A percentile compares a stretch with the other conserved stretches of the same genome.
Evolutionary conservation across 92 coral and sea anemone species (phyloP).

Genomic region (Parazoanthus swiftii): DNA sequence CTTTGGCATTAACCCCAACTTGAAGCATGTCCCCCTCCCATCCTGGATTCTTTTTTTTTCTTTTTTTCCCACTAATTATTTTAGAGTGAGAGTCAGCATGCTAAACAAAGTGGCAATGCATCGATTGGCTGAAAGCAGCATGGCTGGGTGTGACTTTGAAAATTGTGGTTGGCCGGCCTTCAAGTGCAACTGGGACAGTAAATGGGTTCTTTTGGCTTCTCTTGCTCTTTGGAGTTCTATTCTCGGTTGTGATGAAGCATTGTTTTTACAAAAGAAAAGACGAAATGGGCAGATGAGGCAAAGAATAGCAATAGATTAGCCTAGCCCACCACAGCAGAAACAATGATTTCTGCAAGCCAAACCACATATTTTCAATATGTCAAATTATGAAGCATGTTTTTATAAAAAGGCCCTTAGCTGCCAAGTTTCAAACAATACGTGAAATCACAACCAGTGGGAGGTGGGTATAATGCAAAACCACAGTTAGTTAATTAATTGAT

Average conservation of each 20-base stretch:
- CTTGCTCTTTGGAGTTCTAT: slow-evolving; percentile 25
- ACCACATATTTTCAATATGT: slow-evolving; percentile 24
- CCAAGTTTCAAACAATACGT: slow-evolving; percentile 20
- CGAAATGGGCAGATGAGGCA: slow-evolving; percentile 23
- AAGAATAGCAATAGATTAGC: slow-evolving; percentile 28
- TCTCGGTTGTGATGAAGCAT: slow-evolving; percentile 25
- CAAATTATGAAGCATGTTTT: slow-evolving; percentile 19
- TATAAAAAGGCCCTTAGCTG: slow-evolving; percentile 28
- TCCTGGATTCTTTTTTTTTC: slow-evolving; percentile 24
- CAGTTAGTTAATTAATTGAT: background rate
- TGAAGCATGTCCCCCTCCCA: slow-evolving; percentile 29
- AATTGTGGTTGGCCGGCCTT: slow-evolving; percentile 27
- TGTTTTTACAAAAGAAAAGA: slow-evolving; percentile 13
- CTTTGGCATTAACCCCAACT: slow-evolving; percentile 30
- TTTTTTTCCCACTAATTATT: slow-evolving; percentile 24
- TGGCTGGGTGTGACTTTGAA: slow-evolving; percentile 28
- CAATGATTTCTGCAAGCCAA: slow-evolving; percentile 25
- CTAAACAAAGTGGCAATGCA: slow-evolving; percentile 29
- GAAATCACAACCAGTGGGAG: slow-evolving; percentile 8
- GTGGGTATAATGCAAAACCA: background rate
- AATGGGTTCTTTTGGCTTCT: slow-evolving; percentile 18
- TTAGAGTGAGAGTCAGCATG: slow-evolving; percentile 30
- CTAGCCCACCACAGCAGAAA: slow-evolving; percentile 28
- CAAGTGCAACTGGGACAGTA: slow-evolving; percentile 30
- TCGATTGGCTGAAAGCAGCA: slow-evolving; percentile 30